Conservation (phyloP, 2,888 invertebrate species). For the Prosopocoilus inquinatus region DNA sequence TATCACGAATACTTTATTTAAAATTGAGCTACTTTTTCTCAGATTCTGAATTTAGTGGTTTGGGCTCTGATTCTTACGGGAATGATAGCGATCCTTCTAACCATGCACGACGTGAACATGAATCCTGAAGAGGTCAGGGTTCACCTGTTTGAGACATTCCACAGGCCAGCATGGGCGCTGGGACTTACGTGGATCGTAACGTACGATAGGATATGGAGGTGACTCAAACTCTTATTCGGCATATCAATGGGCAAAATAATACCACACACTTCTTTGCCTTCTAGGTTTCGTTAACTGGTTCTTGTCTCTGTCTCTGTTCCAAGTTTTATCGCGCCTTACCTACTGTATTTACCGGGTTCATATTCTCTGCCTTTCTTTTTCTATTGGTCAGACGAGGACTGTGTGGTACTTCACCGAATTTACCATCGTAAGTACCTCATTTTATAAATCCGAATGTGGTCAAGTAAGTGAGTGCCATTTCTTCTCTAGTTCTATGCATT, state of each 20-base stretch:
- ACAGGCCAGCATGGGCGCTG: constrained; percentile 24
- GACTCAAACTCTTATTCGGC: constrained; percentile 4
- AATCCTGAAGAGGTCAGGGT: constrained; percentile 18
- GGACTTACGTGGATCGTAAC: constrained; percentile 30
- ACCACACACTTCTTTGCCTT: too few relatives aligned
- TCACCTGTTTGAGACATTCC: constrained; percentile 23
- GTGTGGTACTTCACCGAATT: constrained; percentile 33
- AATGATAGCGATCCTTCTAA: constrained; percentile 19
- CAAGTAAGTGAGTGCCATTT: not conserved
- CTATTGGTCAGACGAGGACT: constrained; percentile 28
- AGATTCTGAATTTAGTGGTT: constrained; percentile 20
- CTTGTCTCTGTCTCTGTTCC: constrained; percentile 54
- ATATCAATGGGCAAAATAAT: too few relatives aligned
- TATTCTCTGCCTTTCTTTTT: constrained; percentile 41
- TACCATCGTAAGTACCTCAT: constrained; percentile 31
- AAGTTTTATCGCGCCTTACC: constrained; percentile 55
- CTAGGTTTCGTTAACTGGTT: constrained; percentile 56
- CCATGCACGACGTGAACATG: constrained; percentile 12
- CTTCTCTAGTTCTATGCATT: constrained; percentile 47
- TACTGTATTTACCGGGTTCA: constrained; percentile 58
- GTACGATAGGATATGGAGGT: constrained; percentile 28
- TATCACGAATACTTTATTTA: too few relatives aligned
- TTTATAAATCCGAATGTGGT: too few relatives aligned
- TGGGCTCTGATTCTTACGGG: constrained; percentile 19
- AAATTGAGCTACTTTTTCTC: not conserved